Base-by-base conservation (phyloP, 1,140 invertebrate genomes). In the Cephus cinctus region DNA sequence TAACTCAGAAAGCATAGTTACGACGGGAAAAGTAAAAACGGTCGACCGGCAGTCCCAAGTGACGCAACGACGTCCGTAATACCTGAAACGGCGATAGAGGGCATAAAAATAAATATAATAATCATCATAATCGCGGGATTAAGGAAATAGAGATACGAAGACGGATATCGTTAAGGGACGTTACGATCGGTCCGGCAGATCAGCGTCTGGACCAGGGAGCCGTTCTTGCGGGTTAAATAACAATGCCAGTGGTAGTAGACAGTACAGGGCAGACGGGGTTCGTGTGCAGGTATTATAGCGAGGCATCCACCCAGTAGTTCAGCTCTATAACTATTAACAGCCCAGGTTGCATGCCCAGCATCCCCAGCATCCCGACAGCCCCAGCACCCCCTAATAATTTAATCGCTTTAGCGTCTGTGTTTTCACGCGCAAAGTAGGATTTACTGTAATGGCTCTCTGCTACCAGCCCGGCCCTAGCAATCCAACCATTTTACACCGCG, bases 331-430 rank as follows among this genome's bases (percentile, higher is more conserved):
- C 54, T 56, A 56, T 56, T 56, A 56, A 51, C 48, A 56, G 53
- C 35, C 36, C 14, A 25, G 22, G 32, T 35, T 34, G 12, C 30
- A 30, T 43, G 4, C 22, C 23, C 16, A 9, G 27, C 16, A 22
- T 11, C 5, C 25, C 35, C 36, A n/a, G 35, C 46, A 53, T 27
- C 36, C 38, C 42, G 41, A 35, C 51, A 49, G 52, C 48, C 53
- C n/a, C n/a, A n/a, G n/a, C n/a, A 55, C 55, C 55, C 56, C 52
- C 52, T 58, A 54, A 58, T 58, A 58, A 58, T 58, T 58, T 58
- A 58, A 58, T 58, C 56, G 56, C 56, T 58, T 58, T 58, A 58
- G 52, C 56, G 56, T 58, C 56, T 54, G 56, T 58, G 56, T 58
- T 58, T 58, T 58, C 56, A 54, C 56, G 56, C 56, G 56, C 56